Base-by-base conservation (phyloP, 2,113 vertebrate species). In the Peromyscus californicus region DNA sequence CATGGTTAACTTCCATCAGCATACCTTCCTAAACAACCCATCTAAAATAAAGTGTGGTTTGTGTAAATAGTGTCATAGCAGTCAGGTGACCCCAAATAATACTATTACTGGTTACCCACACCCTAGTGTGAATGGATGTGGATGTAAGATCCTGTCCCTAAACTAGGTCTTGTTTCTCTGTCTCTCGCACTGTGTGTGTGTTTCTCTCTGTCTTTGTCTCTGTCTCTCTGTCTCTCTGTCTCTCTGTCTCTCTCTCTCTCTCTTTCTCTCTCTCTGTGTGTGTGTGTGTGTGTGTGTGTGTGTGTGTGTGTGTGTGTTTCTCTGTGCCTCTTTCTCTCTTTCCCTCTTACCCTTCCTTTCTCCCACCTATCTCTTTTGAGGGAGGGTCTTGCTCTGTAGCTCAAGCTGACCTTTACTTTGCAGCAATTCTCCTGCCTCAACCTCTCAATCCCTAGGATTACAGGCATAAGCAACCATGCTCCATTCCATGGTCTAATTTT, bases 21-120 rank as follows among this genome's bases (percentile, higher is more conserved):
- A 91, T 83, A 69, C 7, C 39, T 97, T 84, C 24, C 31, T 90
- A 90, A 96, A 83, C 88, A 94, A 85, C 29, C 51, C 80, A 72
- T 75, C 36, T 85, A 67, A 84, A 95, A 90, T 83, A 69, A 84
- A 45, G 45, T 86, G 42, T 91, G 16, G 59, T 33, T 95, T 97
- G 59, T 59, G 29, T 36, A 76, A 72, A 78, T n/a, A 76, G 51
- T 48, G 39, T 24, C 33, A 72, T 70, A 69, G 54, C 69, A 80
- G 13, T 79, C 16, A 39, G n/a, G 48, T 91, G 33, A 21, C 33
- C 67, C 31, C 54, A 16, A 75, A 82, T 75, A 51, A 16, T 82
- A 42, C 91, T 94, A 12, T 26, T 91, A 29, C 74, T 87, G 63
- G 31, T 95, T 57, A 70, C 90, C 86, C 89, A 82, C 57, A 94